Conservation (phyloP, 2,113 vertebrate species). For the Amazona vittata region DNA sequence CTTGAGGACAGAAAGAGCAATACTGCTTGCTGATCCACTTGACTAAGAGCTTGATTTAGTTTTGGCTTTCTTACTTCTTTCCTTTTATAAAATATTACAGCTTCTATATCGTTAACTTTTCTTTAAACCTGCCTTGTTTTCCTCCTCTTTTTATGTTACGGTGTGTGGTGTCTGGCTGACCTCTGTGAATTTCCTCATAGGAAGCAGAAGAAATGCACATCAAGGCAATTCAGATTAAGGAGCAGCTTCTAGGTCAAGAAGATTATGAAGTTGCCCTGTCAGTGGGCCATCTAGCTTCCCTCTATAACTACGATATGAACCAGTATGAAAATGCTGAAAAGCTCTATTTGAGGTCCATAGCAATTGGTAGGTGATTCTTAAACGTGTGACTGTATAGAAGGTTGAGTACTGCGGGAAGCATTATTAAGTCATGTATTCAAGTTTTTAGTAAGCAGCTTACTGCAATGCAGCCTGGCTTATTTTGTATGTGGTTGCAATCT, state of each 20-base stretch:
- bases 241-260: constrained; percentile 96
- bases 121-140: neutral
- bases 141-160: accelerated
- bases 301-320: constrained; percentile 99
- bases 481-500: neutral
- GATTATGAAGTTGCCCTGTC: constrained; percentile 98
- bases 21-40: neutral
- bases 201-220: constrained; percentile 99
- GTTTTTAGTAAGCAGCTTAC: neutral
- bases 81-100: neutral
- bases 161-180: neutral
- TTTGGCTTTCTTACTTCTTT: neutral
- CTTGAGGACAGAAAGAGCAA: neutral
- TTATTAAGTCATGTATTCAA: neutral
- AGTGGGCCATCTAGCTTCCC: constrained; percentile 95
- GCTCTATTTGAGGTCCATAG: constrained; percentile 96
- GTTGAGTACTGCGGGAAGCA: too few species aligned
- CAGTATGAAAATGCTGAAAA: constrained; percentile 97
- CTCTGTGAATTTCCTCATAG: constrained; percentile 64
- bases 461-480: neutral
- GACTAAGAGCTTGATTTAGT: neutral
- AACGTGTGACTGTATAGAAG: accelerated
- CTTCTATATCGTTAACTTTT: accelerated
- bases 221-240: constrained; percentile 99
- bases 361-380: constrained; percentile 84